Conservation (phyloP, 2,113 vertebrate species). For the Rallus limicola region DNA sequence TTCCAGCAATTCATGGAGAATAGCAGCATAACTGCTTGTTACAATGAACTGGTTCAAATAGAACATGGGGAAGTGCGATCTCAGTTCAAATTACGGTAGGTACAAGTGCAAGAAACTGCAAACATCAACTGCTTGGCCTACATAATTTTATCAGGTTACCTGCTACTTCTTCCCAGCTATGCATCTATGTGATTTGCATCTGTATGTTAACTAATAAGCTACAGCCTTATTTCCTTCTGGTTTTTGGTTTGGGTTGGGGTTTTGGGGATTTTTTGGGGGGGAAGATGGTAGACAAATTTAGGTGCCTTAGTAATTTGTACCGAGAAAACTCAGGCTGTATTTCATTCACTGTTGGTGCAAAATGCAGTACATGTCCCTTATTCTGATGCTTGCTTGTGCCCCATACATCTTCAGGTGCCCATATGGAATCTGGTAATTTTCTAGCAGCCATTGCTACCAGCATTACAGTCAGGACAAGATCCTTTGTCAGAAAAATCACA, state of each 20-base stretch:
- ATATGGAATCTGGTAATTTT: not conserved
- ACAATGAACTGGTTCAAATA: conserved; percentile 94
- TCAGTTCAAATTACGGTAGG: conserved; percentile 95
- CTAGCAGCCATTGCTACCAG: not conserved
- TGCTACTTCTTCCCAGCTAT: not conserved
- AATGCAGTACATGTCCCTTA: not conserved
- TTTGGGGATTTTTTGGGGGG: too few species aligned
- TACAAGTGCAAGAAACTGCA: conserved; percentile 18
- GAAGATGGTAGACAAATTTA: not conserved
- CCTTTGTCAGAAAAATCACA: not conserved
- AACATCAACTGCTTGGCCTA: not conserved
- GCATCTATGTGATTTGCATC: not conserved
- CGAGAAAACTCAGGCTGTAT: not conserved
- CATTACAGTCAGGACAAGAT: not conserved
- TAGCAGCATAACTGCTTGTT: conserved; percentile 88
- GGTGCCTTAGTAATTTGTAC: not conserved
- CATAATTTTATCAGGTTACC: not conserved
- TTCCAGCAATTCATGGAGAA: conserved; percentile 93
- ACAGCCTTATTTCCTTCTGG: not conserved
- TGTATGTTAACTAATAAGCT: not conserved
- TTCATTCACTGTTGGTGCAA: not conserved
- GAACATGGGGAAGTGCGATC: conserved; percentile 92
- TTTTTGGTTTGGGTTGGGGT: too few species aligned
- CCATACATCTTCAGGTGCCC: not conserved
- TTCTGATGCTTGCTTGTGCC: not conserved